Evolutionary conservation across 2,113 vertebrate genomes (phyloP).

Genomic region (Sapajus apella): DNA sequence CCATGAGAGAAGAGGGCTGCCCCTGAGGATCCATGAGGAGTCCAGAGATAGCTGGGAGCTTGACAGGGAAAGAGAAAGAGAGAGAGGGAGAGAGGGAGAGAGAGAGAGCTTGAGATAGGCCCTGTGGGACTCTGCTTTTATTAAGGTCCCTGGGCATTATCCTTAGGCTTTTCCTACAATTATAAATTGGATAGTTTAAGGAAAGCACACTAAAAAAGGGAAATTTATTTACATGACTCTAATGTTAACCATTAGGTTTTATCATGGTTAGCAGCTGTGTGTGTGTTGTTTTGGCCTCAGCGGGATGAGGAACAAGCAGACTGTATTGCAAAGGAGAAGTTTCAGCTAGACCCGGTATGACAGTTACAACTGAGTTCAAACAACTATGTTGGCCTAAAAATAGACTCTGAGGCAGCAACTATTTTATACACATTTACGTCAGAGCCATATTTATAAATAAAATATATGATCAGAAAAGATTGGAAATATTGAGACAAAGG

Average conservation of each 20-base stretch:
- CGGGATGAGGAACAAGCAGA: neutral
- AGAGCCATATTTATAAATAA: neutral
- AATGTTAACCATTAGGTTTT: neutral
- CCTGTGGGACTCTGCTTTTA: neutral
- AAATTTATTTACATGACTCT: neutral
- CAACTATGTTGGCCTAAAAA: neutral
- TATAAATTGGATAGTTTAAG: neutral
- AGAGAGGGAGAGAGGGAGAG: neutral
- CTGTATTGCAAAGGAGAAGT: neutral
- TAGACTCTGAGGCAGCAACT: neutral
- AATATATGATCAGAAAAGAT: neutral
- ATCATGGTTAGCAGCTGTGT: neutral
- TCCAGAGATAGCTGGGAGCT: neutral
- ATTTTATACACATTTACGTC: neutral
- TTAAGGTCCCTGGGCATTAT: neutral
- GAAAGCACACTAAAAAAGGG: neutral
- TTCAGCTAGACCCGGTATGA: neutral
- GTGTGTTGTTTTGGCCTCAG: neutral
- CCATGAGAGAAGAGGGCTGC: neutral
- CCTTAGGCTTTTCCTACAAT: neutral
- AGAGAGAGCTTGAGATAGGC: neutral
- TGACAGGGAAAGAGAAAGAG: accelerated
- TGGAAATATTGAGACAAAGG: neutral
- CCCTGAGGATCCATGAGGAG: accelerated
- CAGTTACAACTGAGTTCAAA: neutral